These are phyloP conservation scores for Antechinus flavipes DNA, from an alignment of 2,113 vertebrate genomes.

Conservation along the genomic window DNA sequence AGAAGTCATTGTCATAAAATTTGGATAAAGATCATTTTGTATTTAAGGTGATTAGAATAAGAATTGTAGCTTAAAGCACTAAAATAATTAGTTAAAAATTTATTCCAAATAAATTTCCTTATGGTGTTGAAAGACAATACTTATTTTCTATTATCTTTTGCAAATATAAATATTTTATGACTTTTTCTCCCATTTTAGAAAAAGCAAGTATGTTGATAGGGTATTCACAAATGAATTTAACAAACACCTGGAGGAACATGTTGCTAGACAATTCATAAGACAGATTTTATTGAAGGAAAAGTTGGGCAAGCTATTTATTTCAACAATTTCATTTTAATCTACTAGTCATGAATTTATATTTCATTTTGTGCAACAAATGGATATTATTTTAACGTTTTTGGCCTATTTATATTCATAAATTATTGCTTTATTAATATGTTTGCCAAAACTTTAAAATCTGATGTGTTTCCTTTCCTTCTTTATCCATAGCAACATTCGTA, in stretches of 20 bases:
- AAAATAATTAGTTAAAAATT: constrained; percentile 45
- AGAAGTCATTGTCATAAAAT: not conserved
- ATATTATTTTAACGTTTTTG: not conserved
- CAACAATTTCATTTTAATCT: constrained; percentile 12
- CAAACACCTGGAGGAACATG: constrained; percentile 94
- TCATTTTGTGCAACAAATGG: not conserved
- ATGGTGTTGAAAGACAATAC: not conserved
- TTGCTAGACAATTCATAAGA: constrained; percentile 93
- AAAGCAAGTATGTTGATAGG: constrained; percentile 93
- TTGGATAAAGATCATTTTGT: not conserved
- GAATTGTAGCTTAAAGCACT: constrained; percentile 21
- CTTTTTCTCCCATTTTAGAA: constrained; percentile 85
- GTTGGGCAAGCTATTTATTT: constrained; percentile 87
- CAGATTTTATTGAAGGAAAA: constrained; percentile 95
- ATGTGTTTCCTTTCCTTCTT: constrained; percentile 17
- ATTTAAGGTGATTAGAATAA: not conserved
- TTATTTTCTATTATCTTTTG: not conserved
- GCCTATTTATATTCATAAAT: not conserved
- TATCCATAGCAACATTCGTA: constrained; percentile 80
- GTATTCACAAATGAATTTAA: constrained; percentile 96
- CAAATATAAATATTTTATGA: not conserved
- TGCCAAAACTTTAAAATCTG: constrained; percentile 12
- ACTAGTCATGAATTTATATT: constrained; percentile 7
- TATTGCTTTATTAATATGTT: not conserved
- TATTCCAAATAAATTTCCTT: constrained; percentile 41